phyloP scores from a whole-genome alignment of 2,113 vertebrate species.

The Martes martes region DNA sequence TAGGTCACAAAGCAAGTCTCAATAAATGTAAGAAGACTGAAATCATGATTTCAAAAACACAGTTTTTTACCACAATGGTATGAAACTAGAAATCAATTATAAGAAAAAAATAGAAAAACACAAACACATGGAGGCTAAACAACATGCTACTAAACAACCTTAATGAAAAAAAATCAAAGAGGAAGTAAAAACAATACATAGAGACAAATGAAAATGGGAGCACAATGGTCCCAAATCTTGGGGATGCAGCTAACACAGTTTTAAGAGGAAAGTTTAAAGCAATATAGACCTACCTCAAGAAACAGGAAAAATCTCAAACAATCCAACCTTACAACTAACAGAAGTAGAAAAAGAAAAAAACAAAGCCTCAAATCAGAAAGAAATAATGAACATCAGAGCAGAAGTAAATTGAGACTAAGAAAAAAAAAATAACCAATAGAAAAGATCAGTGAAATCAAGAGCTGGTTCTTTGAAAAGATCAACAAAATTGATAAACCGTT shows the following conservation, averaged over 20 bases:
- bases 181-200: background rate
- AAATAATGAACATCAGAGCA: background rate
- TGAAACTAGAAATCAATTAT: background rate
- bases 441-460: background rate
- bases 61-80: background rate
- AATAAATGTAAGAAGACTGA: background rate
- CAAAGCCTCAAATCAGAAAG: background rate
- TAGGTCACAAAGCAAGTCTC: background rate
- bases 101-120: background rate
- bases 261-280: background rate
- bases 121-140: background rate
- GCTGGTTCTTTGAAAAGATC: background rate
- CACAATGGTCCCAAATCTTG: background rate
- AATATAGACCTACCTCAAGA: background rate
- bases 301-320: background rate
- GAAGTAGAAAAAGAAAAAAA: background rate
- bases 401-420: background rate
- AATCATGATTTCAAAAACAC: background rate
- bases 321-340: background rate
- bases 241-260: background rate
- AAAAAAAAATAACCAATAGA: background rate
- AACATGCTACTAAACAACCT: background rate
- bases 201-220: background rate
- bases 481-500: background rate
- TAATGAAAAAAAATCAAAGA: background rate